These are phyloP conservation scores for Phaedon cochleariae DNA, from an alignment of 2,888 invertebrate species.

Conservation along the genomic window DNA sequence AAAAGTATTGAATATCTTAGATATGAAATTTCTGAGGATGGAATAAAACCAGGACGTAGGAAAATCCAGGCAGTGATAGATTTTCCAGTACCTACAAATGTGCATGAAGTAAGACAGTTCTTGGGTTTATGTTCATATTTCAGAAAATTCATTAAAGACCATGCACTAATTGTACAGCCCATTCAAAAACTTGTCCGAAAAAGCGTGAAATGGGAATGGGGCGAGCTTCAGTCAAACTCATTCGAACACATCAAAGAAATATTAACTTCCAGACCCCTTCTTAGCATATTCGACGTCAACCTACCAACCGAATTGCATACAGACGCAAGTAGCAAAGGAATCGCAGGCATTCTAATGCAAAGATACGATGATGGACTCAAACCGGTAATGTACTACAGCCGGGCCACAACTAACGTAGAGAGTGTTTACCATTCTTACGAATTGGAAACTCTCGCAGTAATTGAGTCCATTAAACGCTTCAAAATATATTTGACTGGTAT, in stretches of 20 bases:
- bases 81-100: slow-evolving; percentile 46
- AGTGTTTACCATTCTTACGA: slow-evolving; percentile 8
- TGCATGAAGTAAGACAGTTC: slow-evolving; percentile 45
- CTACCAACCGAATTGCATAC: slow-evolving; percentile 31
- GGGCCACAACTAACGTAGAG: background rate
- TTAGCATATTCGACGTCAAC: background rate
- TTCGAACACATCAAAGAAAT: slow-evolving; percentile 37
- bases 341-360: slow-evolving; percentile 27
- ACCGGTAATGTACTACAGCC: slow-evolving; percentile 11
- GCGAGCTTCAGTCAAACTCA: slow-evolving; percentile 32
- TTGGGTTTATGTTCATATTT: slow-evolving; percentile 47
- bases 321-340: slow-evolving; percentile 23
- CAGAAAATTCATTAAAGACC: slow-evolving; percentile 45
- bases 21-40: slow-evolving; percentile 45
- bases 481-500: background rate
- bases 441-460: slow-evolving; percentile 8
- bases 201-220: slow-evolving; percentile 36
- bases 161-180: slow-evolving; percentile 39
- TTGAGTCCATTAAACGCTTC: slow-evolving; percentile 27
- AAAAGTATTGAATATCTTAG: slow-evolving; percentile 29
- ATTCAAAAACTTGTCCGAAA: slow-evolving; percentile 40
- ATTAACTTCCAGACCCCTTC: background rate
- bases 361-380: slow-evolving; percentile 4
- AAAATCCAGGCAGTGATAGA: slow-evolving; percentile 47
- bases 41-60: slow-evolving; percentile 45